phyloP scores from a whole-genome alignment of 2,888 invertebrate genomes.

The Caenorhabditis panamensis region DNA sequence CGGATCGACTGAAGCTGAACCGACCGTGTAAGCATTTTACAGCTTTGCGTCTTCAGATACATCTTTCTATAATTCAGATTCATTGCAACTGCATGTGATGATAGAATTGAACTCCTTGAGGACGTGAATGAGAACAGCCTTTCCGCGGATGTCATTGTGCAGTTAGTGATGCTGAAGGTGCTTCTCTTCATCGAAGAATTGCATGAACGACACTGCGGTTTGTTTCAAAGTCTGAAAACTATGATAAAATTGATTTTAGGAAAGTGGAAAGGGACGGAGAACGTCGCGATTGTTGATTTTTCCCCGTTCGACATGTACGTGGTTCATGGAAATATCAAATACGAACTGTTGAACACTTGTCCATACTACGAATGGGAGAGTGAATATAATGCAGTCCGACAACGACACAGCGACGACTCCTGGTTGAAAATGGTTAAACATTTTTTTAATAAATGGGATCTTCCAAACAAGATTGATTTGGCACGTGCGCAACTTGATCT shows the following conservation, averaged over 20 bases:
- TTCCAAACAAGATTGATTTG: slow-evolving; percentile 30
- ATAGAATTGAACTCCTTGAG: slow-evolving; percentile 31
- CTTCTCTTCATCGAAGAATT: slow-evolving; percentile 37
- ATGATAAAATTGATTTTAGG: slow-evolving; percentile 3
- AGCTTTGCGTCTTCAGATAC: slow-evolving; percentile 7
- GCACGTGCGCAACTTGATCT: slow-evolving; percentile 35
- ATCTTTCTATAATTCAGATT: slow-evolving; percentile 4
- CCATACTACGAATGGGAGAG: slow-evolving; percentile 23
- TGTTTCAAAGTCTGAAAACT: slow-evolving; percentile 48
- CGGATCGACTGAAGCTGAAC: slow-evolving; percentile 21
- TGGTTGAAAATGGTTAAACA: slow-evolving; percentile 41
- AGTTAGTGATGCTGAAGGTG: slow-evolving; percentile 32
- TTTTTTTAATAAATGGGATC: slow-evolving; percentile 41
- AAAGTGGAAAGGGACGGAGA: slow-evolving; percentile 6
- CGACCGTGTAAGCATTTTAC: slow-evolving; percentile 35
- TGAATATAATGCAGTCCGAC: slow-evolving; percentile 24
- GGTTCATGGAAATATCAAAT: slow-evolving; percentile 29
- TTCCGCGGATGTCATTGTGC: slow-evolving; percentile 23
- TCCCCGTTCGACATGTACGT: not conserved
- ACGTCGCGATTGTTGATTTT: slow-evolving; percentile 34
- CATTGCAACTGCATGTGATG: slow-evolving; percentile 39
- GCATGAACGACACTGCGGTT: slow-evolving; percentile 45
- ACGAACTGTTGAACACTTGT: slow-evolving; percentile 30
- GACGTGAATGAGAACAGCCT: slow-evolving; percentile 30
- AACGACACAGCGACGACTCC: slow-evolving; percentile 33